A percentile compares a stretch with the other conserved stretches of the same genome.
phyloP scores from a whole-genome alignment of 2,797 vertebrate species.

The Eidolon dupreanum region DNA sequence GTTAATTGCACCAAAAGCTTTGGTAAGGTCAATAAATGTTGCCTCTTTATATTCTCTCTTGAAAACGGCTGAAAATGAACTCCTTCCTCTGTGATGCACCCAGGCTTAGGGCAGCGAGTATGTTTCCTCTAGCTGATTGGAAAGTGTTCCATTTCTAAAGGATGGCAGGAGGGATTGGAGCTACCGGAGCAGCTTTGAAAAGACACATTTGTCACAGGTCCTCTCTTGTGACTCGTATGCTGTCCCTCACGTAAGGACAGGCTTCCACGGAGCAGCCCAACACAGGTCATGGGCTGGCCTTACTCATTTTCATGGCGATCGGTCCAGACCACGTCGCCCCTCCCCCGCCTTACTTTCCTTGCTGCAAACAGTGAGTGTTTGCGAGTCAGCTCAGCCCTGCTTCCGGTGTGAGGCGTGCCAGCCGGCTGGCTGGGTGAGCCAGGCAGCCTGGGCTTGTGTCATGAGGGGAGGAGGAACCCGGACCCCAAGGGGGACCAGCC shows the following conservation, averaged over 20 bases:
- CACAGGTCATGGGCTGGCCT: rapidly evolving
- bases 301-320: background rate
- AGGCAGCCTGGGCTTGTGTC: rapidly evolving
- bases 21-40: constrained; percentile 75
- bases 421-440: background rate
- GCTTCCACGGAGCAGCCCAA: background rate
- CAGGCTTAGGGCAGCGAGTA: background rate
- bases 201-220: background rate
- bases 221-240: background rate
- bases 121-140: background rate
- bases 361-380: background rate
- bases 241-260: background rate
- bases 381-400: rapidly evolving
- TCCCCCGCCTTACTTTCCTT: background rate
- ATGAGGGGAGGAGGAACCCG: background rate
- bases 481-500: rapidly evolving
- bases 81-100: background rate
- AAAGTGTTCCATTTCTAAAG: background rate
- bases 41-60: constrained; percentile 46
- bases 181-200: background rate
- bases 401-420: rapidly evolving
- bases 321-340: rapidly evolving
- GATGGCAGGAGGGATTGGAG: background rate
- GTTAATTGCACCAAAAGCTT: constrained; percentile 78
- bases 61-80: constrained; percentile 71